Evolutionary conservation across 2,888 invertebrate species (phyloP), one percentile per base, ranked within the genome.

Genomic region (Thumatha senex): DNA sequence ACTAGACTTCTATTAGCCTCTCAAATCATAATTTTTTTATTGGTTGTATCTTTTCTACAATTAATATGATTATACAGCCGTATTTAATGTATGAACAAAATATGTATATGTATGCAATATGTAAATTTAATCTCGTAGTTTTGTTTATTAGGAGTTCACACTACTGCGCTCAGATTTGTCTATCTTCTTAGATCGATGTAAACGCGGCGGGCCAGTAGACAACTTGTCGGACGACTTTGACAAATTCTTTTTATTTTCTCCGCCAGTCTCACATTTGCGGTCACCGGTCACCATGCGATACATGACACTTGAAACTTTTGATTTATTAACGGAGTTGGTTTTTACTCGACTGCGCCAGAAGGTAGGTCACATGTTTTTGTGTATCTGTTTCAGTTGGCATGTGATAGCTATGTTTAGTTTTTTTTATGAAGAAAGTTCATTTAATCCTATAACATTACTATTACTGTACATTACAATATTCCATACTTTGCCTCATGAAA

Each of bases 241-340:
- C 87, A 86, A 85, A 86, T 86, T 80, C 80, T 83, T 81, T 79
- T 80, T 84, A 76, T 82, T 82, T 78, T 61, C 52, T 51, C 40
- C 70, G 61, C 61, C 54, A 62, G 57, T 61, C 63, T 51, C 69
- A 68, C 71, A 69, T 79, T 78, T 83, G 84, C 76, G 87, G 85
- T 83, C 74, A 69, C 54, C 61, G 70, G 59, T 67, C 66, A 67
- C 44, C 18, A 35, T 48, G 52, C 54, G 75, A 70, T 64, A 78
- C 71, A 69, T 58, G 78, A 74, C 64, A 74, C 69, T 70, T 53
- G 58, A 58, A 63, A 56, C 61, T 65, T 60, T 58, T 56, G 56
- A 62, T 54, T 48, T 60, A 47, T 63, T 56, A 57, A 63, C 42
- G 12, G 36, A 30, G 35, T 29, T 29, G 13, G 54, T 47, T 44